Base-by-base conservation (phyloP, 2,888 invertebrate species). In the Branchellion lobata region DNA sequence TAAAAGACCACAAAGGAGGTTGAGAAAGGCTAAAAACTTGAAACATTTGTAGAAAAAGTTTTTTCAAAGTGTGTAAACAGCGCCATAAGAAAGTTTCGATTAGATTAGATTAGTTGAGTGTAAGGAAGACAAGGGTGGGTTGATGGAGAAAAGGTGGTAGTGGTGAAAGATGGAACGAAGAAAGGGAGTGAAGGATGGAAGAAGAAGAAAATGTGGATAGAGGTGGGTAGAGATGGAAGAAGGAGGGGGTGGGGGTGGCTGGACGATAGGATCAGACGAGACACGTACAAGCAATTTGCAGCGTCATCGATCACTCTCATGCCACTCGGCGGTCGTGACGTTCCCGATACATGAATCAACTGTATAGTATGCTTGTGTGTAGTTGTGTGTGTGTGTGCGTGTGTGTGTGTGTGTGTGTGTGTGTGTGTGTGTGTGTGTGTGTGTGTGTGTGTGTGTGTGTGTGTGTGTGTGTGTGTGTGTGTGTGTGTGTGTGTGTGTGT, bases 311-410 rank as follows among this genome's bases (percentile, higher is more conserved):
- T 57, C 61, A 57, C 8, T 8, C 61, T 5, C 24, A 3, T 57
- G 61, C 61, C 61, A 24, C 61, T 57, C 61, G 61, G 24, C 61
- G 61, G n/a, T 57, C 61, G 61, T 57, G 61, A 57, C 61, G 61
- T 18, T 3, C 61, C 61, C 61, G 61, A 8, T 57, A 57, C 61
- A 57, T 57, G 61, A 57, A 57, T 57, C 61, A 57, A 57, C 61
- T 57, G 24, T n/a, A n/a, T 57, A 5, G 21, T 57, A n/a, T 18
- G 61, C 3, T 5, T n/a, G 61, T 18, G 61, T 57, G 61, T 57
- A 3, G 21, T 5, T 57, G 61, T 57, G 61, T 18, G 61, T 57
- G n/a, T n/a, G n/a, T n/a, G n/a, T n/a, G n/a, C n/a, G n/a, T n/a
- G n/a, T n/a, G n/a, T n/a, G n/a, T n/a, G n/a, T n/a, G n/a, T n/a